phyloP scores from a whole-genome alignment of 2,888 invertebrate genomes.

The Lutraria lutraria region DNA sequence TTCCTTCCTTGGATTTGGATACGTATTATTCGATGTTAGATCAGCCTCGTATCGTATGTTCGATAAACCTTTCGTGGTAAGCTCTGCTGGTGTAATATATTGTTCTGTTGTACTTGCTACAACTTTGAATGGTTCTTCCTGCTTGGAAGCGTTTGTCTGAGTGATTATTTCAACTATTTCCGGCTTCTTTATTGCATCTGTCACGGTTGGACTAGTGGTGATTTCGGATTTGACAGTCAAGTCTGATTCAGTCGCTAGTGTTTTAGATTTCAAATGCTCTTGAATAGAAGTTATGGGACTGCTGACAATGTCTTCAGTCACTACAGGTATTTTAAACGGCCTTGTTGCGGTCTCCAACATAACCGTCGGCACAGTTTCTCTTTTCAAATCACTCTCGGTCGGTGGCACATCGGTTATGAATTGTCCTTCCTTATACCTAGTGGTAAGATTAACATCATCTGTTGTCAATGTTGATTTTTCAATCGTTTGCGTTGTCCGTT shows the following conservation, averaged over 20 bases:
- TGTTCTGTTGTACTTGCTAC: background rate
- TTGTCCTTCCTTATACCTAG: too few species aligned
- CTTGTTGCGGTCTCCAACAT: background rate
- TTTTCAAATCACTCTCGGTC: too few species aligned
- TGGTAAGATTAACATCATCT: too few species aligned
- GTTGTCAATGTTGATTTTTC: background rate
- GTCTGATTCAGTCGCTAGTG: background rate
- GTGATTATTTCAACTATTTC: background rate
- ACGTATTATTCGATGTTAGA: conserved; percentile 63
- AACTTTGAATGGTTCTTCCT: background rate
- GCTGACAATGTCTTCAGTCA: background rate
- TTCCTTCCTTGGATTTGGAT: conserved; percentile 65
- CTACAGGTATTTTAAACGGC: background rate
- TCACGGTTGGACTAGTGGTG: background rate
- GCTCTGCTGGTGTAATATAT: background rate
- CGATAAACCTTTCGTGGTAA: conserved; percentile 38
- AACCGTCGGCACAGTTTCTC: too few species aligned
- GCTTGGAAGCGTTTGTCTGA: background rate
- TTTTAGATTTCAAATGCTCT: background rate
- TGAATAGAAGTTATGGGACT: background rate
- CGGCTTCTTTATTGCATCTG: background rate
- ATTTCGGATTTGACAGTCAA: background rate
- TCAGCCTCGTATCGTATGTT: conserved; percentile 53
- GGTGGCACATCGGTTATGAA: too few species aligned
- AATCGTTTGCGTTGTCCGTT: background rate